A percentile compares a stretch with the other conserved stretches of the same genome.
Conservation (phyloP, 2,797 vertebrate species). For the Lemur catta region DNA sequence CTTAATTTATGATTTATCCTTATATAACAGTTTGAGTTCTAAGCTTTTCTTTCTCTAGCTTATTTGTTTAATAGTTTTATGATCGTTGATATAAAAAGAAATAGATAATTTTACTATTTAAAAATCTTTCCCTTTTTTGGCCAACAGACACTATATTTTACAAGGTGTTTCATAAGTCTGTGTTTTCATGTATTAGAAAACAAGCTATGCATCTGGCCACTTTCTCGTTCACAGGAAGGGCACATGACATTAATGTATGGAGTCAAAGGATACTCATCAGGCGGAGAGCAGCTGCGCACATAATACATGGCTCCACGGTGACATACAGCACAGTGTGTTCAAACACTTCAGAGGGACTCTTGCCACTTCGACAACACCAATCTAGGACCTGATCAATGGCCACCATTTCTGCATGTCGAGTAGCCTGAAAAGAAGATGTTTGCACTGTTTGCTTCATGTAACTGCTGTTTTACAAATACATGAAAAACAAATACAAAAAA, state of each 20-base stretch:
- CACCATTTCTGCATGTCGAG: slow-evolving; percentile 97
- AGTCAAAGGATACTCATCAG: slow-evolving; percentile 92
- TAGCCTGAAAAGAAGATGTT: slow-evolving; percentile 86
- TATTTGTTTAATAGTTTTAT: not conserved
- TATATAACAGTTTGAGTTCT: not conserved
- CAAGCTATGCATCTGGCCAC: not conserved
- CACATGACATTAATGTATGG: rapidly evolving
- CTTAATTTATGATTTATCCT: not conserved
- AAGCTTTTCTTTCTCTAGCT: not conserved
- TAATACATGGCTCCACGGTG: slow-evolving; percentile 96
- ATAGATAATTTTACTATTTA: not conserved
- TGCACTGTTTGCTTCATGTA: not conserved
- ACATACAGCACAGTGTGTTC: slow-evolving; percentile 89
- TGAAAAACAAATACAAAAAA: not conserved
- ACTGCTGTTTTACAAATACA: not conserved
- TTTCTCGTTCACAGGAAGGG: not conserved
- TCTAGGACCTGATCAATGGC: slow-evolving; percentile 92
- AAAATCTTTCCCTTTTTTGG: not conserved
- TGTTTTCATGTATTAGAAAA: not conserved
- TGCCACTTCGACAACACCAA: slow-evolving; percentile 86
- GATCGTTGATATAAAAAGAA: not conserved
- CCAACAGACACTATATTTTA: not conserved
- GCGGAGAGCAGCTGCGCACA: slow-evolving; percentile 95
- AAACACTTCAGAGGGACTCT: slow-evolving; percentile 84
- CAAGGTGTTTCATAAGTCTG: not conserved